Conservation (phyloP, 2,888 invertebrate genomes). For the Gisinianus flammeolus region DNA sequence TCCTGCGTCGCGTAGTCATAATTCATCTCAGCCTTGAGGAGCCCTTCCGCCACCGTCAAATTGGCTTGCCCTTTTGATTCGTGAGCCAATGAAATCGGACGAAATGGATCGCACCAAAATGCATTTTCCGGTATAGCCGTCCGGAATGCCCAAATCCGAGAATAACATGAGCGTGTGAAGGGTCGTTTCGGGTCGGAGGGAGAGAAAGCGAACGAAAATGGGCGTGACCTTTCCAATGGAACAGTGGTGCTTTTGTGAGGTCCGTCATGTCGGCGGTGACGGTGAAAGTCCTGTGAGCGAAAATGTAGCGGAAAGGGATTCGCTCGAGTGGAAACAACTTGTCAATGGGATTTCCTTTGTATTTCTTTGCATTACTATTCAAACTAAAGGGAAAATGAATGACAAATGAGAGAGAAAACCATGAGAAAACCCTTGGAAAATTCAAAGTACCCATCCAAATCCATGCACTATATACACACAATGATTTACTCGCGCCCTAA, state of each 20-base stretch:
- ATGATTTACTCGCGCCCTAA: no score
- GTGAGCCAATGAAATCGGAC: conserved; percentile 64
- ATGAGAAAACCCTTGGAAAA: no score
- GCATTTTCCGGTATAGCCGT: conserved; percentile 91
- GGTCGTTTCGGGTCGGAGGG: conserved; percentile 81
- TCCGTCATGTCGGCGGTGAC: conserved; percentile 85
- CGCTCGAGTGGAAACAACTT: no score
- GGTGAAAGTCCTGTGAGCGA: conserved; percentile 78
- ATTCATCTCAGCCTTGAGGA: conserved; percentile 59
- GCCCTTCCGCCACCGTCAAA: conserved; percentile 61
- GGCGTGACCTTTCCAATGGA: conserved; percentile 81
- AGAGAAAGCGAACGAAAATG: conserved; percentile 79
- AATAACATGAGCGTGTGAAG: conserved; percentile 79
- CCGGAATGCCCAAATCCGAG: conserved; percentile 89
- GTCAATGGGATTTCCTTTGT: no score
- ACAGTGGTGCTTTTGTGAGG: conserved; percentile 79
- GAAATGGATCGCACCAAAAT: conserved; percentile 78
- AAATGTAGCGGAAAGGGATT: not conserved
- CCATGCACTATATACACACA: no score
- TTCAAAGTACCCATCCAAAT: no score
- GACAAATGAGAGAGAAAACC: no score
- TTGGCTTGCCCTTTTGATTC: conserved; percentile 64
- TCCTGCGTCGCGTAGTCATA: conserved; percentile 62
- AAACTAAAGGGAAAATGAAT: no score
- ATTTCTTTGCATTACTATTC: no score